Evolutionary conservation across 2,797 vertebrate genomes (phyloP).

Genomic region (Tinamus major): DNA sequence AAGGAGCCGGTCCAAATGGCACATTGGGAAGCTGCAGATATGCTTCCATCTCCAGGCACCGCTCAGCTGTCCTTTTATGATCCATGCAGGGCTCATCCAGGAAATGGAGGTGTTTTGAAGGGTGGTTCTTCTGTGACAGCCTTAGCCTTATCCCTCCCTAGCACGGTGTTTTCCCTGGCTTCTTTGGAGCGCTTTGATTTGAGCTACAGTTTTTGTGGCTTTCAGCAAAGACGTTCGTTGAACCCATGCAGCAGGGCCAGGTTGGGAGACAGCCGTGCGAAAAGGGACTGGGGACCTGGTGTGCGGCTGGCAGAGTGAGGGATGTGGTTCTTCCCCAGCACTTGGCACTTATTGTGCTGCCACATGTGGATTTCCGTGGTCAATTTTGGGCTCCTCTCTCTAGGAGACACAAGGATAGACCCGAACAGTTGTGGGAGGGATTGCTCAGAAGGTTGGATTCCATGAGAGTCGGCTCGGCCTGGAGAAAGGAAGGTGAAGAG

Average conservation of each 20-base stretch:
- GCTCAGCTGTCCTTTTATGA: background rate
- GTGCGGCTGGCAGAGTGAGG: background rate
- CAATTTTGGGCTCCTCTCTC: background rate
- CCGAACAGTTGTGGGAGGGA: background rate
- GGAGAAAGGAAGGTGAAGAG: background rate
- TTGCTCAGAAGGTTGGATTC: background rate
- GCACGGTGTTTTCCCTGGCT: background rate
- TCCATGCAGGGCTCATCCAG: background rate
- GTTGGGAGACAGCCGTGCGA: background rate
- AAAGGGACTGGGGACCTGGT: background rate
- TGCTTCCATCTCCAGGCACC: background rate
- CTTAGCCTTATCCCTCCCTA: no score
- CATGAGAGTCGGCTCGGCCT: background rate
- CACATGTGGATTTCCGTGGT: background rate
- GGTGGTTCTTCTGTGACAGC: no score
- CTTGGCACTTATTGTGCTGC: background rate
- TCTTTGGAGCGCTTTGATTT: background rate
- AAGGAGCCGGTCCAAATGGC: background rate
- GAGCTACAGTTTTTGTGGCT: background rate
- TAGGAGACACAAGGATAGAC: background rate
- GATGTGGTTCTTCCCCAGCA: background rate
- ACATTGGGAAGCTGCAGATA: background rate
- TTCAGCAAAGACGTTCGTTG: background rate
- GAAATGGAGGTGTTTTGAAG: no score
- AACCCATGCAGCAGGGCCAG: background rate